Conservation (phyloP, 2,888 invertebrate species). For the Dilophus febrilis region DNA sequence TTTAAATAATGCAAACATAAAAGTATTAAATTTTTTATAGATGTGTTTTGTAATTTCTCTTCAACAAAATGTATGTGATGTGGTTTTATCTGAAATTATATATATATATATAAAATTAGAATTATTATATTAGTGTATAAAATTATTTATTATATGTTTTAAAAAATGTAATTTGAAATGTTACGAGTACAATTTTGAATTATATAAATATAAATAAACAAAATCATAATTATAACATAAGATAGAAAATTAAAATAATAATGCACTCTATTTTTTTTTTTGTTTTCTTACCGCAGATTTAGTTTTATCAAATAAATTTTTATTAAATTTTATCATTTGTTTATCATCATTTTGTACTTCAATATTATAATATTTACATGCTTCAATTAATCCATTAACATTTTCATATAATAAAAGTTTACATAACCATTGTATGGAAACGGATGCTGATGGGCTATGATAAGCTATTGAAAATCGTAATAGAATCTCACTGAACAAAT, state of each 20-base stretch:
- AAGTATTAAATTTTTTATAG: not conserved
- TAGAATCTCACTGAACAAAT: conserved; percentile 32
- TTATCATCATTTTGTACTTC: conserved; percentile 17
- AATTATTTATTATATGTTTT: too few species aligned
- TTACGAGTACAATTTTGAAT: too few species aligned
- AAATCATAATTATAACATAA: not conserved
- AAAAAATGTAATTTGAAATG: too few species aligned
- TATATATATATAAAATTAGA: too few species aligned
- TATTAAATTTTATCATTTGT: conserved; percentile 26
- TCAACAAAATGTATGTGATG: conserved; percentile 21
- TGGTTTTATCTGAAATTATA: not conserved
- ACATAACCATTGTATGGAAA: conserved; percentile 32
- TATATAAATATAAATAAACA: not conserved
- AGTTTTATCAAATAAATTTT: conserved; percentile 22
- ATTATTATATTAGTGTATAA: not conserved
- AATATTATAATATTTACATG: conserved; percentile 23
- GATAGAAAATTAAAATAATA: too few species aligned
- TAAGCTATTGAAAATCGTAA: conserved; percentile 38
- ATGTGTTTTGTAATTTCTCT: conserved; percentile 16
- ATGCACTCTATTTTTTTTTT: too few species aligned
- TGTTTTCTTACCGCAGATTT: conserved; percentile 2
- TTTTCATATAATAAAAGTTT: conserved; percentile 30
- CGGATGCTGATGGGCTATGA: conserved; percentile 34
- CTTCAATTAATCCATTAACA: conserved; percentile 12
- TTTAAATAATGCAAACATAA: too few species aligned